phyloP scores from a whole-genome alignment of 1,140 invertebrate species.

The Tetranychus urticae region DNA sequence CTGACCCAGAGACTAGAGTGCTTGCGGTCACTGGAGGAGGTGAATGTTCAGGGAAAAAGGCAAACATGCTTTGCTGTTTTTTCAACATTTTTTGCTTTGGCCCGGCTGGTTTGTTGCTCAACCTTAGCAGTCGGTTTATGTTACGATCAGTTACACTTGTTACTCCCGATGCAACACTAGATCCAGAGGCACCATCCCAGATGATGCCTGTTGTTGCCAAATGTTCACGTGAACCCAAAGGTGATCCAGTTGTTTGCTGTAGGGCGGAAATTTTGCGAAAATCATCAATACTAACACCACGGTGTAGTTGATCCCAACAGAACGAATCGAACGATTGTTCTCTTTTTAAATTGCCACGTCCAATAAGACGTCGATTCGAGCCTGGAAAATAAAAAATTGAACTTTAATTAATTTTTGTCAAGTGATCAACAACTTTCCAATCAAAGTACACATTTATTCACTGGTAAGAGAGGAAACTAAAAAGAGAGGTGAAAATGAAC shows the following conservation, averaged over 20 bases:
- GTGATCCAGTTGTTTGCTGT: neutral
- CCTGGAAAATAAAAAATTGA: neutral
- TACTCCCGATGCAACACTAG: neutral
- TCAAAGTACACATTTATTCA: too few species aligned
- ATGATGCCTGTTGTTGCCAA: constrained; percentile 7
- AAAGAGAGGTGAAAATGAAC: too few species aligned
- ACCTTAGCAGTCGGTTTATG: neutral
- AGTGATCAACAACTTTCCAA: too few species aligned
- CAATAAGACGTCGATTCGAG: constrained; percentile 1
- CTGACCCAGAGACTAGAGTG: too few species aligned
- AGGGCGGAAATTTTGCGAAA: constrained; percentile 6
- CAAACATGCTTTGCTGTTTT: constrained; percentile 17
- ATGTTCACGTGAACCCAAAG: constrained; percentile 13
- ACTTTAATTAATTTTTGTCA: too few species aligned
- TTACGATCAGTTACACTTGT: neutral
- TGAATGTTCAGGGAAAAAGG: neutral
- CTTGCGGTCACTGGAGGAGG: neutral
- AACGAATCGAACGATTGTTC: constrained; percentile 17
- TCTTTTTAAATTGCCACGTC: constrained; percentile 13
- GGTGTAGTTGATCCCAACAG: constrained; percentile 14
- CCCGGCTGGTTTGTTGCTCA: constrained; percentile 1
- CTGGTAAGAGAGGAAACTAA: neutral
- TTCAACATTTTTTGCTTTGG: constrained; percentile 17
- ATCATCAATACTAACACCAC: constrained; percentile 9
- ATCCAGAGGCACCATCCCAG: constrained; percentile 8